Base-by-base conservation (phyloP, 2,888 invertebrate species). In the Drosophila colorata region DNA sequence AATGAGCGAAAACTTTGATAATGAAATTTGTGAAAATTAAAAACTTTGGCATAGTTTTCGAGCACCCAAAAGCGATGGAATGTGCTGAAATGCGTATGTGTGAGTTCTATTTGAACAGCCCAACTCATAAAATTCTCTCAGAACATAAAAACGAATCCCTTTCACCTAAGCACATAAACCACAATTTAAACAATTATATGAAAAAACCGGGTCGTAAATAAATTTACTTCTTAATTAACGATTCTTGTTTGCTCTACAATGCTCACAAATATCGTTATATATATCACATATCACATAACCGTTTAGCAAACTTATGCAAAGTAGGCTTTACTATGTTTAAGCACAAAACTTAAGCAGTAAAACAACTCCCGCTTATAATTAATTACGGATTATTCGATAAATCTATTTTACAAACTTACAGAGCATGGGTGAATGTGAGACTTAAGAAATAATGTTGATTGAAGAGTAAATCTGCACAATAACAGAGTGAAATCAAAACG, bases 21-120 rank as follows among this genome's bases (percentile, higher is more conserved):
- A 76, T 74, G 68, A 74, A 74, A 74, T 74, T 76, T 71, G 43
- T 63, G 47, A 52, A 64, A 73, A 63, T 67, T 60, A 71, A 56
- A 67, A 75, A 75, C 58, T 67, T 75, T 71, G 4, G 38, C 51
- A 58, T 75, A 71, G 76, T 67, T 75, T 37, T 37, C 18, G 60
- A 4, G 9, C 31, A 37, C 31, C 43, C 33, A 23, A 47, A 38
- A 44, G 13, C 38, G 25, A 35, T 14, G 20, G 28, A 28, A 47
- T 20, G 20, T 41, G 18, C 5, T 18, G 1, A 9, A 9, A 14
- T 25, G 25, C 14, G 8, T 23, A 9, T 58, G 38, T 59, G 13
- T 51, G 28, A 37, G 16, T 25, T 13, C 6, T 48, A 8, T 52
- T n/a, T 56, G n/a, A 48, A 18, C 46, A 23, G 9, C 55, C 13